phyloP scores from a whole-genome alignment of 1,140 invertebrate genomes.

The Brachionus angularis region DNA sequence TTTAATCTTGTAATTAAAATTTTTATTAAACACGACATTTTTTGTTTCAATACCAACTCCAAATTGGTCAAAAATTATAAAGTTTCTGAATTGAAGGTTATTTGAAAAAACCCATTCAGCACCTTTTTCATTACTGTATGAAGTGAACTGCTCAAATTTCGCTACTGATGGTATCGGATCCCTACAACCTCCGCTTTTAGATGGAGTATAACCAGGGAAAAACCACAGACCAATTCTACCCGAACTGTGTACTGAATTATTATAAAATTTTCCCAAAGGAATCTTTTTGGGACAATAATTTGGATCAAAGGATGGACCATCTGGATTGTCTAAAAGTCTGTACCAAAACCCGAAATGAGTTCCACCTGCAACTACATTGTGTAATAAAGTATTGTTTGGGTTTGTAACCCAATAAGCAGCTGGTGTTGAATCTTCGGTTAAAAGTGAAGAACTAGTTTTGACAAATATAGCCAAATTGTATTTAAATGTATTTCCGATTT shows the following conservation, averaged over 20 bases:
- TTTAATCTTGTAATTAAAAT: not conserved
- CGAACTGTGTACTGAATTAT: constrained; percentile 54
- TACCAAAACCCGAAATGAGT: constrained; percentile 56
- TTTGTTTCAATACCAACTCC: constrained; percentile 47
- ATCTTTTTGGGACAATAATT: constrained; percentile 50
- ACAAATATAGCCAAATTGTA: constrained; percentile 55
- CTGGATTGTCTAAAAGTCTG: constrained; percentile 51
- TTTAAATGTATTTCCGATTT: constrained; percentile 51
- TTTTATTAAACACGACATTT: not conserved
- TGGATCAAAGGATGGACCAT: constrained; percentile 51
- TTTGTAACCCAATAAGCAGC: constrained; percentile 52
- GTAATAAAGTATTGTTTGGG: constrained; percentile 51
- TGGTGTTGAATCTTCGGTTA: constrained; percentile 57
- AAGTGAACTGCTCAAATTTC: constrained; percentile 46
- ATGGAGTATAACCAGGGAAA: constrained; percentile 50
- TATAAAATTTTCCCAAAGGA: constrained; percentile 48
- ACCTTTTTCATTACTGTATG: constrained; percentile 46
- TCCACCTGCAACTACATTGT: constrained; percentile 53
- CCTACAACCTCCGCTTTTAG: constrained; percentile 35
- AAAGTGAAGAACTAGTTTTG: constrained; percentile 50
- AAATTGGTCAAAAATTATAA: constrained; percentile 49
- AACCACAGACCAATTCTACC: constrained; percentile 58
- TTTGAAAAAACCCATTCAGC: constrained; percentile 50
- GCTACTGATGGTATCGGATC: constrained; percentile 6
- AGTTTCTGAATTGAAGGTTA: constrained; percentile 50